Evolutionary conservation across 2,113 vertebrate species (phyloP).

Genomic region (Laterallus jamaicensis): DNA sequence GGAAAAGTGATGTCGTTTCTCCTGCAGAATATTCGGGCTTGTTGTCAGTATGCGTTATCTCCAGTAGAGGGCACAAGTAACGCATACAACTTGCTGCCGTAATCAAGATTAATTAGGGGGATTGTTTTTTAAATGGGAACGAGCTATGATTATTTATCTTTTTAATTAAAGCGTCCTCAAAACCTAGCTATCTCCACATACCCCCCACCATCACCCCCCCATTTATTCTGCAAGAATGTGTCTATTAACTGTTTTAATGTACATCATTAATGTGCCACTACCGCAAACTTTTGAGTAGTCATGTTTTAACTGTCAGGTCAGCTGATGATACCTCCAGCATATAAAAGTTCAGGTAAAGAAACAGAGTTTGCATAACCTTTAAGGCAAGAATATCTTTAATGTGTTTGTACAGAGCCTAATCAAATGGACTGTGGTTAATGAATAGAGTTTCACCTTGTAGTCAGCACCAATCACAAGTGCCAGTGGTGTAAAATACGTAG

Average conservation of each 20-base stretch:
- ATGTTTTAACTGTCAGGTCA: neutral
- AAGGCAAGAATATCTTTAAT: neutral
- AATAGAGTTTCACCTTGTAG: neutral
- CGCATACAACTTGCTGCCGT: fast-evolving
- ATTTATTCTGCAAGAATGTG: neutral
- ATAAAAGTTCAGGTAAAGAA: neutral
- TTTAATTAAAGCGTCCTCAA: neutral
- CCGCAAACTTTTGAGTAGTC: neutral
- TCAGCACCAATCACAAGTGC: neutral
- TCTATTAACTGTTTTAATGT: neutral
- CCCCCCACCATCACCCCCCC: no score
- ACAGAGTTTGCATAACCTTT: neutral
- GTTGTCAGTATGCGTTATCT: neutral
- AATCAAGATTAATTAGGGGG: neutral
- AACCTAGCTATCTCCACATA: neutral
- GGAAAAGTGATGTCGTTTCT: neutral
- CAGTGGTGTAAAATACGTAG: neutral
- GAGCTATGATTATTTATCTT: neutral
- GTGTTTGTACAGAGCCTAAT: neutral
- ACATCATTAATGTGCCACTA: neutral
- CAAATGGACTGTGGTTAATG: neutral
- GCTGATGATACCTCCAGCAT: neutral
- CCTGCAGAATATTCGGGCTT: fast-evolving
- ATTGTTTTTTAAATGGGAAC: neutral
- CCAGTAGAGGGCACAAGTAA: neutral